Base-by-base conservation (phyloP, 2,797 vertebrate genomes). In the Cetoscarus ocellatus region DNA sequence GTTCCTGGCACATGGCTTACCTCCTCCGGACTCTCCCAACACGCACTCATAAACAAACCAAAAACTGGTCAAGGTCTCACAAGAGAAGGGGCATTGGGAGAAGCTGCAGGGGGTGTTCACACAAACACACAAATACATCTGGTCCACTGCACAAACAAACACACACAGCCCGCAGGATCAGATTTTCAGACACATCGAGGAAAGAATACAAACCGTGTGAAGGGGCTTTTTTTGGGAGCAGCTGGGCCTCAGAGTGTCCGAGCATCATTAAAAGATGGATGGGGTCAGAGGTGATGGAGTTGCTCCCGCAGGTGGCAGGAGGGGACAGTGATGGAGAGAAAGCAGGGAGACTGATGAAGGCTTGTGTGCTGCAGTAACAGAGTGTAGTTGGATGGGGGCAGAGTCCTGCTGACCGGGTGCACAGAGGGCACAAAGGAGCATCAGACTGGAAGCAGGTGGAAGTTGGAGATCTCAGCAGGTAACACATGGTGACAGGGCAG, bases 51-150 rank as follows among this genome's bases (percentile, higher is more conserved):
- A 92, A 93, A 93, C 86, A 91, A 91, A 90, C 79, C 69, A 77
- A 86, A 88, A 91, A 84, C 79, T 87, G 91, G 91, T 93, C 92
- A 91, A 86, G 87, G 89, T 91, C 90, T 93, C 90, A 35, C 69
- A 86, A 88, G 92, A 89, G 65, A 75, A 61, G 67, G 74, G 40
- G 83, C 70, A 75, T 75, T 76, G 82, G 79, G 73, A 73, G 65
- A 80, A 78, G 80, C 86, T 77, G 66, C 61, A 42, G 89, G 86
- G 75, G 60, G 61, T 82, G 73, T 77, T 71, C 73, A 60, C 73
- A 72, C 64, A 76, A 9, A 3, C 62, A 65, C 43, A 56, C 12
- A 19, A 35, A 59, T 55, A 39, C 59, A 62, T 45, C 45, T 72
- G 61, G 51, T 49, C 17, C 27, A 55, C 67, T 74, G 77, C 61